Evolutionary conservation across 2,797 vertebrate genomes (phyloP).

Genomic region (Eulemur rubriventer): DNA sequence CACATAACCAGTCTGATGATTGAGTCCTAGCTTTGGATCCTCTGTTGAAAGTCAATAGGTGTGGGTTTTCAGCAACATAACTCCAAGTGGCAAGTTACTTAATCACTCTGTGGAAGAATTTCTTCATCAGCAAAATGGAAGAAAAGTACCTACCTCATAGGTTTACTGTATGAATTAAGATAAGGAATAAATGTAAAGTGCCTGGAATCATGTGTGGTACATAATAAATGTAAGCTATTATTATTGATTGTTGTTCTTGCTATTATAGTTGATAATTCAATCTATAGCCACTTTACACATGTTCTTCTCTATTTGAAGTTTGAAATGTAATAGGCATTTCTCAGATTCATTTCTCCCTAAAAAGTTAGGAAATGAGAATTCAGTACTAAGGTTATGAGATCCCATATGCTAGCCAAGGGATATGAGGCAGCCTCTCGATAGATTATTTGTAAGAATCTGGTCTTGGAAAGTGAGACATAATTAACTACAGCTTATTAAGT

Average conservation of each 20-base stretch:
- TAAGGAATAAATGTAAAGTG: conserved; percentile 10
- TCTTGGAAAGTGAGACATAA: neutral
- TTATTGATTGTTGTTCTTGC: neutral
- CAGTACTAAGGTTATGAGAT: neutral
- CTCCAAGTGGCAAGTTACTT: neutral
- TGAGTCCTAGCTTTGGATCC: no score
- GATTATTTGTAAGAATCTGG: neutral
- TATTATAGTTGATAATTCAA: neutral
- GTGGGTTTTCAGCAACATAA: no score
- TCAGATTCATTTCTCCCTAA: neutral
- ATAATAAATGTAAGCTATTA: conserved; percentile 34
- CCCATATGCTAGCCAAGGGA: neutral
- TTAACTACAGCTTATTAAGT: neutral
- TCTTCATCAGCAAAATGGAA: neutral
- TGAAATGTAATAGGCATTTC: neutral
- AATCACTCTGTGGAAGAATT: neutral
- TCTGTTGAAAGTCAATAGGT: no score
- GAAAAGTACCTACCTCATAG: neutral
- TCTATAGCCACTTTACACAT: neutral
- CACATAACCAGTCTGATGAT: neutral
- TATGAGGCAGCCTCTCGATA: neutral
- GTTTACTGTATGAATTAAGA: conserved; percentile 1
- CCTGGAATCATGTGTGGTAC: neutral
- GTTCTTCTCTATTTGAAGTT: neutral
- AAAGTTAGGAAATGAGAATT: neutral